A percentile compares a stretch with the other conserved stretches of the same genome.
Conservation (phyloP, 1,140 invertebrate genomes). For the Meloidogyne chitwoodi region DNA sequence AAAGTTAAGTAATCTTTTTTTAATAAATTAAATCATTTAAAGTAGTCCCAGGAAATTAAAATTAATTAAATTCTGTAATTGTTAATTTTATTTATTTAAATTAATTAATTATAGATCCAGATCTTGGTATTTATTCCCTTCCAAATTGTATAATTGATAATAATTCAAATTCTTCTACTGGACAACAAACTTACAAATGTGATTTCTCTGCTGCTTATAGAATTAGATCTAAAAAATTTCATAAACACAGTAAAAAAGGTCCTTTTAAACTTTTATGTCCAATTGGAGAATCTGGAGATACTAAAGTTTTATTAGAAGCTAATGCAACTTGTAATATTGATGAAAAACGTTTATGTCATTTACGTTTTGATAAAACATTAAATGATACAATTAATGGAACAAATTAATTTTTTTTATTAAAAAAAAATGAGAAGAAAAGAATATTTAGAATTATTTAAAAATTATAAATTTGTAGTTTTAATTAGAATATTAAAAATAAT, state of each 20-base stretch:
- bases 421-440: background rate
- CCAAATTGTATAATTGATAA: background rate
- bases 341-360: background rate
- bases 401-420: background rate
- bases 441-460: too few species aligned
- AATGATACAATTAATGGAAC: background rate
- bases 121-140: background rate
- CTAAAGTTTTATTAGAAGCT: background rate
- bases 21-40: too few species aligned
- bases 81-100: too few species aligned
- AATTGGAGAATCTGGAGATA: background rate
- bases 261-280: background rate
- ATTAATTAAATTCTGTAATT: too few species aligned
- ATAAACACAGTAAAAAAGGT: background rate
- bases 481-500: too few species aligned
- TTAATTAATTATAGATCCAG: background rate
- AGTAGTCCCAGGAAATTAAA: too few species aligned
- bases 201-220: background rate
- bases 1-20: too few species aligned
- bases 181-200: background rate
- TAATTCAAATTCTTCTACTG: background rate
- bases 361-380: background rate
- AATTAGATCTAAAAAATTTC: background rate
- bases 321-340: background rate
- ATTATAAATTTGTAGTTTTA: too few species aligned